A percentile compares a stretch with the other conserved stretches of the same genome.
phyloP scores from a whole-genome alignment of 1,140 invertebrate genomes.

The Phortica variegata region DNA sequence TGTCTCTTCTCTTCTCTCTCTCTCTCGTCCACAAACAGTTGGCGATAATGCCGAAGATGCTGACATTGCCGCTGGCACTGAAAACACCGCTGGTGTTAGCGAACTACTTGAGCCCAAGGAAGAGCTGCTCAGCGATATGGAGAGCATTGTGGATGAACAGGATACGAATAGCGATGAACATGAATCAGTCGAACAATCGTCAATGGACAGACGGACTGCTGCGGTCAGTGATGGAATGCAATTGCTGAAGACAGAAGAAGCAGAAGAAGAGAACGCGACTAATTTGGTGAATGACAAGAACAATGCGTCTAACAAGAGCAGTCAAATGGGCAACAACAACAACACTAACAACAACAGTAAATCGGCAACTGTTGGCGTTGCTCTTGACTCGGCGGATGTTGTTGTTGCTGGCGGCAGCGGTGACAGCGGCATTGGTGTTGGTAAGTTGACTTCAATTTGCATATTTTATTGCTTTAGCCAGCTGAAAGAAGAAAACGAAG shows the following conservation, averaged over 20 bases:
- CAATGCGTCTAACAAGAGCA: slow-evolving; percentile 6
- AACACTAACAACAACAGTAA: slow-evolving; percentile 8
- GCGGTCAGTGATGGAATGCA: no score
- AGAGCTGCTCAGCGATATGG: slow-evolving; percentile 43
- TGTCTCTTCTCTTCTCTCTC: slow-evolving; percentile 3
- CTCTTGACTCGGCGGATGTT: slow-evolving; percentile 11
- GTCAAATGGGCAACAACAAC: slow-evolving; percentile 23
- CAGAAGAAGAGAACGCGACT: neutral
- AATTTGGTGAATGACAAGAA: slow-evolving; percentile 42
- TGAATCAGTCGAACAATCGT: neutral
- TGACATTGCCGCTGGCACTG: slow-evolving; percentile 13
- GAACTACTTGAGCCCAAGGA: slow-evolving; percentile 48
- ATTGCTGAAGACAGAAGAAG: slow-evolving; percentile 6
- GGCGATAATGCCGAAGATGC: slow-evolving; percentile 44
- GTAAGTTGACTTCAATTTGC: slow-evolving; percentile 56
- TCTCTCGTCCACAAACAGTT: no score
- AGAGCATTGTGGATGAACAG: slow-evolving; percentile 8
- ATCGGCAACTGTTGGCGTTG: slow-evolving; percentile 21
- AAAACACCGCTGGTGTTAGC: slow-evolving; percentile 5
- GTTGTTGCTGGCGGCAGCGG: slow-evolving; percentile 12
- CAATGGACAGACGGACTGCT: no score
- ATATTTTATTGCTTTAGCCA: slow-evolving; percentile 50
- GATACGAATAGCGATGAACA: slow-evolving; percentile 3
- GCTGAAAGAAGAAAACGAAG: slow-evolving; percentile 24
- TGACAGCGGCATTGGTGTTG: slow-evolving; percentile 18